Conservation (phyloP, 2,888 invertebrate species). For the Nasonovia ribisnigri region DNA sequence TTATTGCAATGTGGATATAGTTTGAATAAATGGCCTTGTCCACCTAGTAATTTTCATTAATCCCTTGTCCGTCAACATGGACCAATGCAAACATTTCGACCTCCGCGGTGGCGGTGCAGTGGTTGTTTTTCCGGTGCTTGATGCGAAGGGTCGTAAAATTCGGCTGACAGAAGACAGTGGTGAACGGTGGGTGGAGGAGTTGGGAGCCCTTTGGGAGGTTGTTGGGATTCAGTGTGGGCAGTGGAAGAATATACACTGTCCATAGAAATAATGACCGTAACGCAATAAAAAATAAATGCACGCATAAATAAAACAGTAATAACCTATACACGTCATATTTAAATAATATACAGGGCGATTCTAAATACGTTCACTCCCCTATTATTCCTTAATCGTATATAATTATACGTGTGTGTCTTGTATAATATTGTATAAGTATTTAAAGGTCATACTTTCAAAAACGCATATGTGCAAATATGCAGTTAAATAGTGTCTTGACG, state of each 20-base stretch:
- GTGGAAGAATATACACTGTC: not conserved
- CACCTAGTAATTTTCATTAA: slow-evolving; percentile 20
- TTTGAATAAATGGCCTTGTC: not conserved
- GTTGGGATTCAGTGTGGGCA: not conserved
- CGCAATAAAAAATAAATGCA: slow-evolving; percentile 47
- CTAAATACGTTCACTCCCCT: not conserved
- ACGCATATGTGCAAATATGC: too few relatives aligned
- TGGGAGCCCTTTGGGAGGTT: not conserved
- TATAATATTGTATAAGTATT: too few relatives aligned
- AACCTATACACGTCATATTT: slow-evolving; percentile 13
- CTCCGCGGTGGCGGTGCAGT: not conserved
- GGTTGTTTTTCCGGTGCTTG: not conserved
- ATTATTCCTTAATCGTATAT: not conserved
- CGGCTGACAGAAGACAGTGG: not conserved
- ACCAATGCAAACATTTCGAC: slow-evolving; percentile 36
- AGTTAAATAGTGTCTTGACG: too few relatives aligned
- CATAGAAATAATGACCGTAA: slow-evolving; percentile 23
- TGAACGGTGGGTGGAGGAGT: not conserved
- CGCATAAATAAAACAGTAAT: slow-evolving; percentile 46
- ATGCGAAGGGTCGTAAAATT: slow-evolving; percentile 11
- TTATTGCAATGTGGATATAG: not conserved
- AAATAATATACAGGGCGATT: not conserved
- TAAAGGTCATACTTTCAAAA: too few relatives aligned
- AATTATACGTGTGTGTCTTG: not conserved
- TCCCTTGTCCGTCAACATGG: slow-evolving; percentile 37